Percentiles rank a stretch among this genome's conserved stretches.
Conservation (phyloP, 2,888 invertebrate species). For the Aproaerema taeniolella region DNA sequence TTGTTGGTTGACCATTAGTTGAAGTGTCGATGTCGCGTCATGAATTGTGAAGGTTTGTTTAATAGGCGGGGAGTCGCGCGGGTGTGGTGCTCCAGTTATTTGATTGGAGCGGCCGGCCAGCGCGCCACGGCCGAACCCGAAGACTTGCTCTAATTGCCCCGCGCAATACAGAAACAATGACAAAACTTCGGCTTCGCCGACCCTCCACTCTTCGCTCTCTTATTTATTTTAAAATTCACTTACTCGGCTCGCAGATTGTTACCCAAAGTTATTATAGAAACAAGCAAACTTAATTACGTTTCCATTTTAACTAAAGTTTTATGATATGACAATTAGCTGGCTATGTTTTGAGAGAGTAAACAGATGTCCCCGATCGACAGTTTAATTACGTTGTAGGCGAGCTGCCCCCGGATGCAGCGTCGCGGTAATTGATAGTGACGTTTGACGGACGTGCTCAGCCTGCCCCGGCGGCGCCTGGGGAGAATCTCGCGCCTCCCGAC, state of each 20-base stretch:
- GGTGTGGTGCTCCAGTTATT: conserved; percentile 55
- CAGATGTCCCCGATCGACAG: conserved; percentile 35
- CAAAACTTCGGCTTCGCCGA: conserved; percentile 58
- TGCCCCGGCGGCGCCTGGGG: conserved; percentile 53
- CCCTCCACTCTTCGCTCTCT: conserved; percentile 60
- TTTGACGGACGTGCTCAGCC: conserved; percentile 62
- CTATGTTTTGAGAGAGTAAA: conserved; percentile 16
- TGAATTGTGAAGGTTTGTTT: conserved; percentile 49
- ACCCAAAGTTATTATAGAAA: conserved; percentile 59
- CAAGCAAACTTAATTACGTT: conserved; percentile 59
- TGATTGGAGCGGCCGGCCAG: conserved; percentile 45
- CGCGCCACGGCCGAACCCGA: conserved; percentile 26
- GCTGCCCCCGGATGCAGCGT: conserved; percentile 32
- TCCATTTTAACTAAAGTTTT: conserved; percentile 37
- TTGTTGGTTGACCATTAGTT: conserved; percentile 48
- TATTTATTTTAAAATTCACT: conserved; percentile 75
- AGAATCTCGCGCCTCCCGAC: conserved; percentile 20
- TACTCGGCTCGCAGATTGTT: conserved; percentile 66
- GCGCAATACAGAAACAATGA: conserved; percentile 74
- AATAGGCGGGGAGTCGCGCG: conserved; percentile 45
- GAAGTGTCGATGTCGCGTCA: conserved; percentile 56
- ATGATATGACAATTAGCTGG: conserved; percentile 24
- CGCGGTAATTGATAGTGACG: conserved; percentile 70
- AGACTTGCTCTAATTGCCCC: conserved; percentile 68
- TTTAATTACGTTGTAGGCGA: conserved; percentile 46